These are phyloP conservation scores for Odontocolon sp. DNA, from an alignment of 2,888 invertebrate genomes.

Conservation along the genomic window DNA sequence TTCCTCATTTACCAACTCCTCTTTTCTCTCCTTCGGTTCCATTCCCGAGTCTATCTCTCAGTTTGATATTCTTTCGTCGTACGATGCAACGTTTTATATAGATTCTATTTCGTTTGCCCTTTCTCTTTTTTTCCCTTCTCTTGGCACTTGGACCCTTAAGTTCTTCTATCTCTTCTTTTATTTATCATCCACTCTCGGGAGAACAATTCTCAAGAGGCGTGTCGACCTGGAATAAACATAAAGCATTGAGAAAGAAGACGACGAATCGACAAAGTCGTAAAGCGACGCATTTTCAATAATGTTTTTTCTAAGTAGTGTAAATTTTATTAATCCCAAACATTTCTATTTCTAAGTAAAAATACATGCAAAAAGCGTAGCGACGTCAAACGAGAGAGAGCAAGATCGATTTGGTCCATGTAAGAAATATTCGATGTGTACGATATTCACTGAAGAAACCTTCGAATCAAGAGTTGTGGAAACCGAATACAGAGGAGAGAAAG, in stretches of 20 bases:
- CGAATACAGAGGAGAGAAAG: conserved; percentile 14
- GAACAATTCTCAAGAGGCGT: conserved; percentile 20
- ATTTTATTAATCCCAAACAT: too few species aligned
- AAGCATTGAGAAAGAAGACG: neutral
- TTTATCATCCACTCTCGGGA: conserved; percentile 54
- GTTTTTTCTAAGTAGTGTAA: too few species aligned
- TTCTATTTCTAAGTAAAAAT: too few species aligned
- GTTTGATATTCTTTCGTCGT: conserved; percentile 50
- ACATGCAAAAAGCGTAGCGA: too few species aligned
- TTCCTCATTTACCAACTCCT: conserved; percentile 17
- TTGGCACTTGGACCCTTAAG: conserved; percentile 12
- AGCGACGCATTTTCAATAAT: too few species aligned
- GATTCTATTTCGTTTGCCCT: conserved; percentile 37
- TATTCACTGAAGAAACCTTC: conserved; percentile 21
- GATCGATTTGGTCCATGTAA: conserved; percentile 24
- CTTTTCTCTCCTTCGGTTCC: neutral
- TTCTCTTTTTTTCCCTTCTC: neutral
- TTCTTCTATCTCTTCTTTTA: conserved; percentile 42
- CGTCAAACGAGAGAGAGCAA: neutral
- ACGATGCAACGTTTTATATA: conserved; percentile 52
- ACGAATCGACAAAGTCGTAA: too few species aligned
- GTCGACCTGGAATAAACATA: conserved; percentile 22
- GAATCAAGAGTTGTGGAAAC: neutral
- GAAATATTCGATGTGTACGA: conserved; percentile 32
- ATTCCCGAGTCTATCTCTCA: neutral